Conservation (phyloP, 2,888 invertebrate species). For the Mactromeris polynyma region DNA sequence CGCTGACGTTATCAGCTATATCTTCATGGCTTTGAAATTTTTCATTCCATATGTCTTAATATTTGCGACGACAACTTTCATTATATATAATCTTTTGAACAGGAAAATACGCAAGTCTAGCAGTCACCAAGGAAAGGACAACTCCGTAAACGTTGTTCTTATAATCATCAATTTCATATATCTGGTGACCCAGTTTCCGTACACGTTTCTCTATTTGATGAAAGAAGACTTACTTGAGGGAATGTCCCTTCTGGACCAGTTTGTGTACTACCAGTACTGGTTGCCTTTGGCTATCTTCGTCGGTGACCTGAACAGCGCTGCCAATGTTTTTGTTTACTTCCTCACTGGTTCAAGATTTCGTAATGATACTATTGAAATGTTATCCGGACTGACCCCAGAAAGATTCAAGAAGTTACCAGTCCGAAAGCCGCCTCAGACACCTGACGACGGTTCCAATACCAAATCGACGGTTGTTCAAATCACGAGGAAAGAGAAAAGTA, state of each 20-base stretch:
- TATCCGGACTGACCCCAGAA: neutral
- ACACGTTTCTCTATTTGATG: neutral
- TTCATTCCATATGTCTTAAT: neutral
- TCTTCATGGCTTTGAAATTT: neutral
- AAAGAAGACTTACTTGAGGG: neutral
- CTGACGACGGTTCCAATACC: neutral
- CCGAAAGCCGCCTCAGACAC: neutral
- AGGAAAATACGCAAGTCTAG: neutral
- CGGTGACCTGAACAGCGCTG: neutral
- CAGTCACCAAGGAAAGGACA: neutral
- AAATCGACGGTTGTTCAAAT: neutral
- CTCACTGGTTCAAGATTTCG: neutral
- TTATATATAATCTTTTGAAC: neutral
- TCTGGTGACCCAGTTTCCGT: neutral
- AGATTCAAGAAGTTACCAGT: neutral
- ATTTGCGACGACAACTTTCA: neutral
- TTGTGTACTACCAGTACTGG: neutral
- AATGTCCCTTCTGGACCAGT: neutral
- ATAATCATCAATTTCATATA: neutral
- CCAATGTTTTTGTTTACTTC: neutral
- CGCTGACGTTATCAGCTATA: neutral
- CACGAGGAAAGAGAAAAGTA: neutral
- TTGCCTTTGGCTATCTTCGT: neutral
- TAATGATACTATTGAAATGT: neutral
- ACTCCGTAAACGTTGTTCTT: neutral